Base-by-base conservation (phyloP, 2,888 invertebrate species). In the Seira sanloemensis region DNA sequence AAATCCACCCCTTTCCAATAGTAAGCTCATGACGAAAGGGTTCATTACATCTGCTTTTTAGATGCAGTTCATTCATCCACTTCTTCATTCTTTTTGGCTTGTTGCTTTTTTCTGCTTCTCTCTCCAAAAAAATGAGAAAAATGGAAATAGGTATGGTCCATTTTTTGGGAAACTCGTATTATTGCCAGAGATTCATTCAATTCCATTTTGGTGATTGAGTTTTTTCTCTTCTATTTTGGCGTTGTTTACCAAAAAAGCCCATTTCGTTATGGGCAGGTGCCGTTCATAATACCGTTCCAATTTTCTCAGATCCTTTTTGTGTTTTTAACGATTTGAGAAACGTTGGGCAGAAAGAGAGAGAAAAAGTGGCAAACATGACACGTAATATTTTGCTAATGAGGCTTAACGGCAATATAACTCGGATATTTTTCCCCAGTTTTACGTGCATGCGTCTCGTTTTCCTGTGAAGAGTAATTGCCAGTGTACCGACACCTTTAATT, bases 211-310 rank as follows among this genome's bases (percentile, higher is more conserved):
- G 9, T 23, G 9, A 18, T 18, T 5, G 19, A 23, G 19, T 66
- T 26, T 68, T 26, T 19, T 21, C n/a, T 50, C 46, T 69, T n/a
- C n/a, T n/a, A n/a, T n/a, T n/a, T n/a, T n/a, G n/a, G n/a, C n/a
- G n/a, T n/a, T n/a, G n/a, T n/a, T n/a, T n/a, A n/a, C n/a, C n/a
- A n/a, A n/a, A n/a, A n/a, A n/a, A n/a, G n/a, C n/a, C 72, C 76
- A 1, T 76, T 82, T 82, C 76, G 82, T 71, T 76, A 69, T 76
- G 82, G 82, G 25, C 82, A 82, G 82, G 76, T 82, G 82, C 82
- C 80, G 27, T 24, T 25, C n/a, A n/a, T n/a, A n/a, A n/a, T n/a
- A n/a, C n/a, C n/a, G n/a, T n/a, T n/a, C n/a, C n/a, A n/a, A n/a
- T n/a, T n/a, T n/a, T n/a, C n/a, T n/a, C n/a, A n/a, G n/a, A n/a